Evolutionary conservation across 2,888 invertebrate genomes (phyloP), one percentile per base, ranked within the genome.

Genomic region (Acanthococcus lagerstroemiae): DNA sequence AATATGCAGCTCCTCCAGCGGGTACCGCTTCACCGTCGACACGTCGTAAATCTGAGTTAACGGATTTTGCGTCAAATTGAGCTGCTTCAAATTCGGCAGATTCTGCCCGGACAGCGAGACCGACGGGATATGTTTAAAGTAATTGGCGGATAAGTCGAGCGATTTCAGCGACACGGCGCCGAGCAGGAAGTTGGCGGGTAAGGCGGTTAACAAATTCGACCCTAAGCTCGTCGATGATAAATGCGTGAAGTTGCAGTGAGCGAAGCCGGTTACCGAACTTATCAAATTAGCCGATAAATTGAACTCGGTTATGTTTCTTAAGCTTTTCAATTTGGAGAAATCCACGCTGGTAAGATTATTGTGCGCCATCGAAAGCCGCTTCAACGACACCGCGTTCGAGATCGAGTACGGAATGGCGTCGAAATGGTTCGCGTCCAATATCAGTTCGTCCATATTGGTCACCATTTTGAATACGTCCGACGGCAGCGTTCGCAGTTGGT

Each of bases 11-110:
- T 22, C 76, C 72, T 72, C 83, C 81, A 73, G 85, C 81, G 71
- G 72, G 52, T 69, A 72, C 19, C 67, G 55, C 37, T 52, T 37
- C 26, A 37, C 27, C 48, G 52, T 24, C 22, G 52, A 52, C 52
- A 25, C 19, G 24, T 63, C 63, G 63, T 52, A 26, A 70, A 90
- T 84, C 72, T 85, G 83, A 22, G 83, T 81, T 66, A 93, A 79
- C 0, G 89, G 87, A 77, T 94, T 94, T 2, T 83, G 85, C 7
- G 90, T 90, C 72, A 94, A 80, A 74, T 93, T 93, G 3, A 94
- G 78, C 79, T 85, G 86, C 12, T 82, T 83, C 1, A 91, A 77
- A 3, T 83, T 83, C 0, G 87, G 86, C 50, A 90, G 24, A 50
- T 57, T 56, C 12, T 24, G 78, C 57, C 86, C 86, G 1, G 89